Evolutionary conservation across 1,140 invertebrate genomes (phyloP), one percentile per base, ranked within the genome.

Genomic region (Medauroidea extradentata): DNA sequence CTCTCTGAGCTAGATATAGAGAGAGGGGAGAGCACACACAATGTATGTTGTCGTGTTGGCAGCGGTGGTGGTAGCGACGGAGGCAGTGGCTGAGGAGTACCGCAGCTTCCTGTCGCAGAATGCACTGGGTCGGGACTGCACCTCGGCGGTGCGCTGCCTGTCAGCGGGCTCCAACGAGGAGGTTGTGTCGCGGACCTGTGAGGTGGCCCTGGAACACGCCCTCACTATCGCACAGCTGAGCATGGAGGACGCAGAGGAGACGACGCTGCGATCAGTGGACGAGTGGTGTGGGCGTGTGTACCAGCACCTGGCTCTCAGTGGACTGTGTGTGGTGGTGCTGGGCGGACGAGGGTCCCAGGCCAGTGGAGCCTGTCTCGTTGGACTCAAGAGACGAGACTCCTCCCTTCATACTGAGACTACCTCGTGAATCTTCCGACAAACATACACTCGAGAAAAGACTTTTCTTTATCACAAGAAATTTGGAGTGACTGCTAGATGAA

Each of bases 281-380:
- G 78, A 78, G 51, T 86, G 84, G 81, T 75, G 87, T 14, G 65
- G 79, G 25, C 79, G 78, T 52, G 65, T 88, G 54, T 86, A 84
- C 80, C 70, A 81, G 29, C 73, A 73, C 60, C 71, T 81, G 9
- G 76, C 77, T 0, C 65, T 74, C 25, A 78, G 81, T 59, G 76
- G 81, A 18, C 69, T 86, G 27, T 67, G 78, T 41, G 75, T 82
- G 46, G 79, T 85, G 2, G 66, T 86, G 52, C 82, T 86, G 64
- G 73, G 78, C 51, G 84, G 84, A 48, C 74, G 77, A 60, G 65
- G 66, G 21, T 67, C 75, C 21, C 63, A 61, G n/a, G 69, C 71
- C 0, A 80, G 77, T 34, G 80, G 79, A 14, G 72, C 72, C 53
- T 80, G 78, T 71, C 81, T 81, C 61, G 60, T 81, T 9, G 73